Conservation (phyloP, 2,797 vertebrate genomes). For the Cirrhinus molitorella region DNA sequence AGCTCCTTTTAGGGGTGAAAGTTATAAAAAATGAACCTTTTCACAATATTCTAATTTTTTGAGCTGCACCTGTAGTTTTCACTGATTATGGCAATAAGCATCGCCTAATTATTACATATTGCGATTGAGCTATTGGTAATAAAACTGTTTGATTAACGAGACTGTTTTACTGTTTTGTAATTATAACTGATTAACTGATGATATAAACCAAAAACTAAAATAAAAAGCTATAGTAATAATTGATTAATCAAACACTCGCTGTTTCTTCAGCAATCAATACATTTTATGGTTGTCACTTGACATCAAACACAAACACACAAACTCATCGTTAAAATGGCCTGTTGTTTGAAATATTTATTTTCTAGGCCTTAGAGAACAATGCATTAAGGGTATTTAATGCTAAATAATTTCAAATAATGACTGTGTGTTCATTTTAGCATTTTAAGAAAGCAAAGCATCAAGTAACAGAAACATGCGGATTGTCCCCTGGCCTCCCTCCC, state of each 20-base stretch:
- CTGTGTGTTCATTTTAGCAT: not conserved
- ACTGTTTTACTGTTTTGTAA: not conserved
- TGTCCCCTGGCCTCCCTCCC: constrained; percentile 16
- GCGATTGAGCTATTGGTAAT: not conserved
- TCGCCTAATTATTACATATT: not conserved
- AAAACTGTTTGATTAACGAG: not conserved
- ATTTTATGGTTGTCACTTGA: constrained; percentile 30
- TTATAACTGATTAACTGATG: not conserved
- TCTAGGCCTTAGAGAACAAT: not conserved
- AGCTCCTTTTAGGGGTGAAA: too few relatives aligned
- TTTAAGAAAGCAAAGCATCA: constrained; percentile 23
- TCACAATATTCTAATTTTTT: too few relatives aligned
- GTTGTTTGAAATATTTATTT: constrained; percentile 24
- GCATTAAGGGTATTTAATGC: not conserved
- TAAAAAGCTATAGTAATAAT: not conserved
- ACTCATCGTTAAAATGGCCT: constrained; percentile 12
- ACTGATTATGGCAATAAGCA: not conserved
- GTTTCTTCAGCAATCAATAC: not conserved
- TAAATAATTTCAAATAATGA: not conserved
- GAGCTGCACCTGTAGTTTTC: too few relatives aligned
- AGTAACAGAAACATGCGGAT: constrained; percentile 44
- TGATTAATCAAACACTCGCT: not conserved
- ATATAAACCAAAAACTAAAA: not conserved
- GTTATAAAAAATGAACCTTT: too few relatives aligned
- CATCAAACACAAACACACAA: not conserved